Evolutionary conservation across 2,113 vertebrate species (phyloP), one percentile per base, ranked within the genome.

Genomic region (Dascyllus trimaculatus): DNA sequence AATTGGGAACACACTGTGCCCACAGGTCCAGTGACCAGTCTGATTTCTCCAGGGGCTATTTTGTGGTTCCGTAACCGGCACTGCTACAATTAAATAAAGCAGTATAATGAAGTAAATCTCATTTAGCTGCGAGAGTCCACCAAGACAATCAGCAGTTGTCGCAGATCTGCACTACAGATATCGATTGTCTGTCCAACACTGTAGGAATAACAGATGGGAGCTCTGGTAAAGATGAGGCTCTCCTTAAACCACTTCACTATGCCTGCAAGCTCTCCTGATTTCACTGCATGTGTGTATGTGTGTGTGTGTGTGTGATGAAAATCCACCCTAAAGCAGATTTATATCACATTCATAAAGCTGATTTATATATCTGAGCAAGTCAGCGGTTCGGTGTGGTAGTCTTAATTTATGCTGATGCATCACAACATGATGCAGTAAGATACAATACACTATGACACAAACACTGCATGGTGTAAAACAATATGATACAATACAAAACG

Each of bases 81-180:
- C 81, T 71, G 63, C 49, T 81, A 69, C 76, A 78, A 85, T 89
- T 83, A 77, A 66, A 87, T 85, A 71, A 80, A 82, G 80, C 77
- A 65, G 69, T n/a, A 72, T 85, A 85, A 85, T 84, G 75, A 84
- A 89, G 80, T 85, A 87, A 85, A 89, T 87, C 85, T 87, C 78
- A 85, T 91, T 89, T 81, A 76, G 71, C 71, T 64, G 58, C 5
- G 62, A 70, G 84, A 75, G 68, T 65, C 46, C 69, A 71, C 59
- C 51, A 43, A 62, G 82, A 57, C 80, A 63, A 84, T 90, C 84
- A 83, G 80, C 80, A 80, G 67, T 77, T 84, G 87, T 87, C 77
- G 24, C 87, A 84, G 69, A 81, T 75, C 52, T 81, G 64, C 11
- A 32, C 80, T 77, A 17, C 78, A 78, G 57, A 59, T 89, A 87